Evolutionary conservation across 1,140 invertebrate species (phyloP), one percentile per base, ranked within the genome.

Genomic region (Alviniconcha marisindica): DNA sequence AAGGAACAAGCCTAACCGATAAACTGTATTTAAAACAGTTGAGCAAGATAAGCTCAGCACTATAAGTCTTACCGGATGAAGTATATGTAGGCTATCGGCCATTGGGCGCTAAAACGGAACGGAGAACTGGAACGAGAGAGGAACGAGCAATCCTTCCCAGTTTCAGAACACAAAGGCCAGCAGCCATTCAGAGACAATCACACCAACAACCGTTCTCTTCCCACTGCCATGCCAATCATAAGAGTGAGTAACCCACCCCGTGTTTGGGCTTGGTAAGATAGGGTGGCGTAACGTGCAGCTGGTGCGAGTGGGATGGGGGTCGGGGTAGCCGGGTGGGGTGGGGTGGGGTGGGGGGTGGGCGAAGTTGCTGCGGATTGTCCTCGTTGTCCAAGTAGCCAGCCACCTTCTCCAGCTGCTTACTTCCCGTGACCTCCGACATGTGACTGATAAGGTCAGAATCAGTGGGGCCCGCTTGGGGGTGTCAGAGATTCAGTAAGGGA

Each of bases 351-450:
- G 69, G 15, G 33, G 36, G 69, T 24, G 69, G 33, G 69, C 7
- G 33, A 36, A 66, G 24, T 33, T 31, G 4, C 31, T 24, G 63
- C 44, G 18, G 44, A 48, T 48, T 48, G 44, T 18, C 18, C 18
- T 5, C 7, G 44, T 48, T 48, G 44, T 48, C 44, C 44, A 31
- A 66, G 63, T 33, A 28, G 63, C n/a, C 63, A 66, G 63, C 28
- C 63, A 15, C 33, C 28, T 12, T 10, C 7, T 0, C 63, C 63
- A 66, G 63, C n/a, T 66, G 63, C 10, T 18, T 12, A 28, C 31
- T 66, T 66, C 63, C 63, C 63, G 24, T 66, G 63, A 66, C 63
- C 63, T 33, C 63, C 15, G 63, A 66, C 63, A 14, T 18, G 5
- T 66, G 14, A n/a, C 28, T 33, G n/a, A 12, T 28, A 12, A 33